Evolutionary conservation across 2,113 vertebrate genomes (phyloP).

Genomic region (Cathartes aura): DNA sequence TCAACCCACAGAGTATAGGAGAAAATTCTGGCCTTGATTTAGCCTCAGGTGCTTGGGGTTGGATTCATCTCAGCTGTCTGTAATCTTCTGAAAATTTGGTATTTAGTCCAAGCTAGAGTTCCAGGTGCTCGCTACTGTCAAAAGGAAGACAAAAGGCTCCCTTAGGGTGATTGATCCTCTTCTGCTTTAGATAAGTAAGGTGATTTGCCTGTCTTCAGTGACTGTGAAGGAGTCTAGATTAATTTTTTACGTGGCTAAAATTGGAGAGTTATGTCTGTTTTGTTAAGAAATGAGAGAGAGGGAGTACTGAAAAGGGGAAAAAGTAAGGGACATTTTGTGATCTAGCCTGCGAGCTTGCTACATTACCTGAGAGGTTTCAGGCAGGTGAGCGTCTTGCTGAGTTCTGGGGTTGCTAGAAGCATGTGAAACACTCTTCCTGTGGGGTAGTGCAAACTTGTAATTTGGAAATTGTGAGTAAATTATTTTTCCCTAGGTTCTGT

Average conservation of each 20-base stretch:
- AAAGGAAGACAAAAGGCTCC: background rate
- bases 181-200: background rate
- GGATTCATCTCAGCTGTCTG: background rate
- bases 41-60: background rate
- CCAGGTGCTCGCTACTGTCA: background rate
- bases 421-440: too few species aligned
- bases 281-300: background rate
- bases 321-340: rapidly evolving
- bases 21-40: background rate
- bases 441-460: background rate
- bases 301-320: background rate
- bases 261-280: background rate
- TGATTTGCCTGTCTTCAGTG: background rate
- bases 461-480: background rate
- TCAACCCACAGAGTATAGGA: background rate
- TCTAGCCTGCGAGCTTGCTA: background rate
- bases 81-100: background rate
- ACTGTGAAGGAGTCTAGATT: background rate
- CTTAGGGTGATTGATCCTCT: background rate
- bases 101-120: background rate
- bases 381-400: background rate
- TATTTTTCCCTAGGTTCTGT: slow-evolving; percentile 49
- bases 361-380: background rate
- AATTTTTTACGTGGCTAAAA: background rate
- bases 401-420: background rate